Evolutionary conservation across 2,888 invertebrate genomes (phyloP).

Genomic region (Drosophila borealis): DNA sequence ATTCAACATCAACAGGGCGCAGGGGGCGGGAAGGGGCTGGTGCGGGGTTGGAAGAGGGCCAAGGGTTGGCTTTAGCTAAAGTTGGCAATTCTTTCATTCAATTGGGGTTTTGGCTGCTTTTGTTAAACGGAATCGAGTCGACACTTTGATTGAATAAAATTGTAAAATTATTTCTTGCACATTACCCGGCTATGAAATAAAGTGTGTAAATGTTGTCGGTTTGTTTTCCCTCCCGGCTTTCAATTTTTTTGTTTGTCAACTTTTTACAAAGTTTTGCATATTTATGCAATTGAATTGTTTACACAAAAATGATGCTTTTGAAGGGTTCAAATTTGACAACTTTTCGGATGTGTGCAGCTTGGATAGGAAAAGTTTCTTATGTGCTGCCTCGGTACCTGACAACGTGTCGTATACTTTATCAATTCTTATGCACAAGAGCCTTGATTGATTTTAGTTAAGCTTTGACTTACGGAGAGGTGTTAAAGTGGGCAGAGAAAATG

Average conservation of each 20-base stretch:
- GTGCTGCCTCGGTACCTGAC: conserved; percentile 33
- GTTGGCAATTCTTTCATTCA: conserved; percentile 36
- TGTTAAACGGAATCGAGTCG: conserved; percentile 47
- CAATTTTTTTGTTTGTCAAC: conserved; percentile 11
- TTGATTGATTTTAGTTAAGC: conserved; percentile 65
- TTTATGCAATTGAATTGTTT: conserved; percentile 79
- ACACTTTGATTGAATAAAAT: conserved; percentile 74
- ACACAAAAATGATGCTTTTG: conserved; percentile 55
- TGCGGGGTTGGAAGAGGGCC: not conserved
- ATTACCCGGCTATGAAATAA: conserved; percentile 47
- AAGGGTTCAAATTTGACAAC: conserved; percentile 63
- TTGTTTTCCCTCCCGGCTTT: not conserved
- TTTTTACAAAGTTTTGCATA: conserved; percentile 61
- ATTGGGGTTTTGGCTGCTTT: conserved; percentile 17
- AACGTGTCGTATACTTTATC: conserved; percentile 64
- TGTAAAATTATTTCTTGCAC: conserved; percentile 67
- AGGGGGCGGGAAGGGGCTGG: not conserved
- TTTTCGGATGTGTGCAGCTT: conserved; percentile 17
- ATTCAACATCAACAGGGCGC: conserved; percentile 18
- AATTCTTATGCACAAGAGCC: conserved; percentile 50
- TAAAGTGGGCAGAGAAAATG: not conserved
- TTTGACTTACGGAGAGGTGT: not conserved
- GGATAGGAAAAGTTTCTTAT: conserved; percentile 35
- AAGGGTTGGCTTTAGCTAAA: conserved; percentile 11
- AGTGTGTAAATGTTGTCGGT: conserved; percentile 37